Base-by-base conservation (phyloP, 2,888 invertebrate genomes). In the Cerastis rubricosa region DNA sequence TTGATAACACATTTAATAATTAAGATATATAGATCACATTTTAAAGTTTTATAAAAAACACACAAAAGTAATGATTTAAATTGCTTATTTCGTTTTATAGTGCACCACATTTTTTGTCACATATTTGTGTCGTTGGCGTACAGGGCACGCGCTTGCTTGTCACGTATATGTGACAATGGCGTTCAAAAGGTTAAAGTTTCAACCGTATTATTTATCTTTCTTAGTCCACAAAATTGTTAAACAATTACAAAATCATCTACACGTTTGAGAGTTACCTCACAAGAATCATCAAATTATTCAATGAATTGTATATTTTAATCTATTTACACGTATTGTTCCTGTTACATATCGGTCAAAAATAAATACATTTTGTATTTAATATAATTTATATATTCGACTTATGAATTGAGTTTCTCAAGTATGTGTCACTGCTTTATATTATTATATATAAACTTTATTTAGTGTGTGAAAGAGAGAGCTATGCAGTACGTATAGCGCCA, bases 301-400 rank as follows among this genome's bases (percentile, higher is more conserved):
- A 45, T 14, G 12, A 57, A 59, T 71, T 65, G 6, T 49, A 49
- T 4, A 9, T 47, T 67, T 75, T 29, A 59, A 25, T 68, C 8
- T 51, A 51, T 49, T 63, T 47, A 74, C 19, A 61, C 17, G 40
- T n/a, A 25, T 66, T 51, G 71, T 77, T 66, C n/a, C 45, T 66
- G 45, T 73, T 67, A 63, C 43, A 40, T 72, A 61, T 72, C 19
- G 14, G 19, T n/a, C 12, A 29, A 29, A 54, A 63, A 40, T 11
- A n/a, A 35, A 68, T 47, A 29, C 7, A 47, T 64, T 64, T 67
- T 51, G 43, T 71, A 64, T 71, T 66, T 11, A 25, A 45, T 80
- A 47, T 54, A 0, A 19, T 59, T 35, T 49, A 29, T 17, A 40
- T 43, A 40, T 12, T 70, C 14, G 19, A 19, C 47, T 65, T 61